Conservation (phyloP, 1,140 invertebrate genomes). For the Trichonephila inaurata region DNA sequence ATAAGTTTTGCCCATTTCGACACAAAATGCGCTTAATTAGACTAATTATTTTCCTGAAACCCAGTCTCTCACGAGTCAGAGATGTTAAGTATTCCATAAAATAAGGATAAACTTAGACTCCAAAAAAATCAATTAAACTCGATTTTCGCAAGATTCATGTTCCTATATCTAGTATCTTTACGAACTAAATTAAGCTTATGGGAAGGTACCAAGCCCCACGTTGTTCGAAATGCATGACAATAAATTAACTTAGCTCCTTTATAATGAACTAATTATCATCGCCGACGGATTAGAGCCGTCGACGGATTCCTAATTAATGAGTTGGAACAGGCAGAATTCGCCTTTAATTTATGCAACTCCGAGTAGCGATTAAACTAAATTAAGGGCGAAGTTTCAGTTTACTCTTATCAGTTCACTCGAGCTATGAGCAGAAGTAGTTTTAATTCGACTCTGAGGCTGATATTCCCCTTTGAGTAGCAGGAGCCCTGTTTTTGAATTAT, state of each 20-base stretch:
- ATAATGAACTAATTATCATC: conserved; percentile 58
- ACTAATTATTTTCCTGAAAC: neutral
- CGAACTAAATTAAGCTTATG: neutral
- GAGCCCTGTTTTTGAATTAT: conserved; percentile 67
- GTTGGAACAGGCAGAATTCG: conserved; percentile 19
- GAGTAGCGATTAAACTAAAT: conserved; percentile 63
- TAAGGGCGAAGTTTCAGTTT: conserved; percentile 60
- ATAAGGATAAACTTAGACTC: neutral
- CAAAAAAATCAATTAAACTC: conserved; percentile 2
- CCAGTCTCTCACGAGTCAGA: neutral
- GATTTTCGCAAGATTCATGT: conserved; percentile 9
- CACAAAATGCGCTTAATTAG: neutral
- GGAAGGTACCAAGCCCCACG: neutral
- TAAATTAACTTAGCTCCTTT: conserved; percentile 61
- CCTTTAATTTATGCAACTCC: conserved; percentile 63
- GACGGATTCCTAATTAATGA: conserved; percentile 63
- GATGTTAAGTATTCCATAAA: neutral
- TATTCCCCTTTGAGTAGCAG: neutral
- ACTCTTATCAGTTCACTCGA: conserved; percentile 20
- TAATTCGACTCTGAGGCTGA: neutral
- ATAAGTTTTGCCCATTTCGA: neutral
- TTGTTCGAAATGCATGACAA: conserved; percentile 23
- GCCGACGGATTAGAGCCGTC: neutral
- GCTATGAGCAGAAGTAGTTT: conserved; percentile 36
- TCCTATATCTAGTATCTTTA: neutral